These are phyloP conservation scores for Pteropus rufus DNA, from an alignment of 2,797 vertebrate species.

Conservation along the genomic window DNA sequence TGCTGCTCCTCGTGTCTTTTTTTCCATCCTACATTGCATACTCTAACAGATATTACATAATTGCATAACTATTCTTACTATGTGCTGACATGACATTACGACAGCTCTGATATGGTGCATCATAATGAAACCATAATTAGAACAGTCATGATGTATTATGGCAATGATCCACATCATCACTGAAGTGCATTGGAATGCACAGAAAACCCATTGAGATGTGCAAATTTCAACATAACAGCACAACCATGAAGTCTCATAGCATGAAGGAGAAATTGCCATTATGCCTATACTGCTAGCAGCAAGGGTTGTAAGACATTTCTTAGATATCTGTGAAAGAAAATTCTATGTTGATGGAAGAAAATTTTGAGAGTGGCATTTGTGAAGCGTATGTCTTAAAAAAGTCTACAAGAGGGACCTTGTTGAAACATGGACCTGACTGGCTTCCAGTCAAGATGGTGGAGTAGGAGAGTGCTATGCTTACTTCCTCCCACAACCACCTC, in stretches of 20 bases:
- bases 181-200: constrained; percentile 59
- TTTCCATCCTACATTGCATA: neutral
- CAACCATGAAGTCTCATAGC: constrained; percentile 27
- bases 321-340: constrained; percentile 1
- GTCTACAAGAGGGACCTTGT: neutral
- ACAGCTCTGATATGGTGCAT: constrained; percentile 51
- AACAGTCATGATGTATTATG: constrained; percentile 57
- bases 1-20: neutral
- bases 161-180: constrained; percentile 57
- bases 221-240: constrained; percentile 55
- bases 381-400: neutral
- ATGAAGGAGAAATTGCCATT: constrained; percentile 9
- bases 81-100: constrained; percentile 69
- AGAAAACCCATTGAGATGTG: constrained; percentile 54
- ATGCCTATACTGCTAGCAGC: neutral
- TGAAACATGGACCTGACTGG: neutral
- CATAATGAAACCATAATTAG: constrained; percentile 61
- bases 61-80: constrained; percentile 53
- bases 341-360: neutral
- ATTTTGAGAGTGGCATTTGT: constrained; percentile 6
- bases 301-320: constrained; percentile 9
- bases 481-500: too few relatives aligned
- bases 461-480: too few relatives aligned
- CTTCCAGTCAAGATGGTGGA: too few relatives aligned
- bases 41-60: constrained; percentile 56